Base-by-base conservation (phyloP, 1,140 invertebrate genomes). In the Pseudomyrmex concolor region DNA sequence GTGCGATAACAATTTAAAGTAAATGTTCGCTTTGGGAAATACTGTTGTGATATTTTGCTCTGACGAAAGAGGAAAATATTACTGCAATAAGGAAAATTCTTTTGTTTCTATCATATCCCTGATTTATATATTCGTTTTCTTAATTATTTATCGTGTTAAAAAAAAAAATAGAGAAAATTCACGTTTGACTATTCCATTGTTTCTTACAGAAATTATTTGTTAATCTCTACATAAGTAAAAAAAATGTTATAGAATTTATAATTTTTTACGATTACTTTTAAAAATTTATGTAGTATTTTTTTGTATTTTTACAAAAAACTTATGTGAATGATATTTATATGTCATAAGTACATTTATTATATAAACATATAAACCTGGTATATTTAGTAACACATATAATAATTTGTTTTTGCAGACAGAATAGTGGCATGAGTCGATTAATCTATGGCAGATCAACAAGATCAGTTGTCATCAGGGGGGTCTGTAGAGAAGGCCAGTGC, bases 391-490 rank as follows among this genome's bases (percentile, higher is more conserved):
- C n/a, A n/a, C n/a, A 45, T 57, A 60, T 54, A 7, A 74, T 64
- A 25, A 25, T 43, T 63, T 84, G 80, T 50, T 50, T 59, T 93
- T 93, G 19, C 89, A 94, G 94, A 93, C 91, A 94, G 93, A 93
- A 94, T 94, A 94, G 94, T 94, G 94, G 93, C 93, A 94, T 94
- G 94, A 93, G 93, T 94, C 93, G 93, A 94, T 94, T 94, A 94
- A 94, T 94, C 94, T 94, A 94, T 94, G 94, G 94, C 94, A 94
- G 94, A 94, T 94, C 93, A 94, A 94, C 94, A 94, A 94, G 94
- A 94, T 94, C 94, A 94, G 91, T 94, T 89, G 92, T 94, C 89
- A 92, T 94, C 93, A 92, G 94, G 94, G 94, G 94, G 94, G 94
- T 94, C 93, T 94, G 94, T 94, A 93, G 93, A 94, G 93, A 94